Evolutionary conservation across 2,113 vertebrate genomes (phyloP).

Genomic region (Noturus placidus): DNA sequence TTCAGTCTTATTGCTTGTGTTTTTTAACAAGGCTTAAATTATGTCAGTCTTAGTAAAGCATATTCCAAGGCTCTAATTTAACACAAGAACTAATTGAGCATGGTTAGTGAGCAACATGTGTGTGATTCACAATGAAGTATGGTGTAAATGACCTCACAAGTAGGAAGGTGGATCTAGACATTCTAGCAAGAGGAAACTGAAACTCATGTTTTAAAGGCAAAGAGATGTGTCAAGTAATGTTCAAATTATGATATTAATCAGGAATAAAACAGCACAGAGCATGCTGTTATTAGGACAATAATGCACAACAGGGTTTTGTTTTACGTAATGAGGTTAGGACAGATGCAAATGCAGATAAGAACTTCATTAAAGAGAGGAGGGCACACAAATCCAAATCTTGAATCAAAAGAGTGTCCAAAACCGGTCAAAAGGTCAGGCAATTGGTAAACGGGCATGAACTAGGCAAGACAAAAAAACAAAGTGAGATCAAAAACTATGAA

Average conservation of each 20-base stretch:
- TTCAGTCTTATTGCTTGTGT: not conserved
- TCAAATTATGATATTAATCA: not conserved
- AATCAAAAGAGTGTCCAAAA: no score
- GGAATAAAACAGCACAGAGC: not conserved
- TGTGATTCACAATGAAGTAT: not conserved
- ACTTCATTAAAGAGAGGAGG: no score
- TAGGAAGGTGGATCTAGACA: not conserved
- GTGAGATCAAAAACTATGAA: no score
- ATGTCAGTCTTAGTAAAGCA: not conserved
- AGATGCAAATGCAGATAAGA: no score
- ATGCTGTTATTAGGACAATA: not conserved
- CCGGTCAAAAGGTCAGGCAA: no score
- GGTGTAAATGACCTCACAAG: not conserved
- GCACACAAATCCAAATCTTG: no score
- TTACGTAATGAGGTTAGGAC: no score
- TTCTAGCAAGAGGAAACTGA: not conserved
- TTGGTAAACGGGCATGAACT: no score
- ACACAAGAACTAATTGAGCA: not conserved
- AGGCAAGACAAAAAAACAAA: no score
- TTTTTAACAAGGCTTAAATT: not conserved
- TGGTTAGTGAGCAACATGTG: not conserved
- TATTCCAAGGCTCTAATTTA: not conserved
- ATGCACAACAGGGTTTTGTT: not conserved
- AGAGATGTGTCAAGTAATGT: not conserved
- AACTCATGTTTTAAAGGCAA: not conserved